These are phyloP conservation scores for Charanyca ferruginea DNA, from an alignment of 2,888 invertebrate genomes.

Conservation along the genomic window DNA sequence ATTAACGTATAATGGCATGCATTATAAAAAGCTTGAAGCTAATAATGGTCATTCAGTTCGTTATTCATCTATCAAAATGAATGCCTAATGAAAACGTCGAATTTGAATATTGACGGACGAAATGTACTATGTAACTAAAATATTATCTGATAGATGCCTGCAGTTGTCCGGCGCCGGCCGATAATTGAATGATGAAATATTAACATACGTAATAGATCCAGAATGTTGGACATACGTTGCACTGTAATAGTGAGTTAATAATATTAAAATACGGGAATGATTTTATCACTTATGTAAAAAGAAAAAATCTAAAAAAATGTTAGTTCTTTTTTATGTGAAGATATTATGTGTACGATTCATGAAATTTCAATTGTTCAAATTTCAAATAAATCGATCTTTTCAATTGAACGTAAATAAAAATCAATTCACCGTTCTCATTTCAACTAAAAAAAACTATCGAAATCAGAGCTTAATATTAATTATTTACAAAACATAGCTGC, in stretches of 20 bases:
- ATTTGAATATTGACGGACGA: conserved; percentile 84
- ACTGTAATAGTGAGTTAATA: conserved; percentile 20
- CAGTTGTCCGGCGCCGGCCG: conserved; percentile 67
- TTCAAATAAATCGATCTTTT: neutral
- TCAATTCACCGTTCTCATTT: too few species aligned
- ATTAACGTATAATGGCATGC: conserved; percentile 41
- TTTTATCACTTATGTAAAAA: neutral
- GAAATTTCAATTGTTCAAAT: neutral
- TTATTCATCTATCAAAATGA: conserved; percentile 82
- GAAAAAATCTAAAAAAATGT: too few species aligned
- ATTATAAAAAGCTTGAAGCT: conserved; percentile 56
- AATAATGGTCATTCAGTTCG: conserved; percentile 77
- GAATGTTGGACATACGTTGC: conserved; percentile 21
- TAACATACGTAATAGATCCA: conserved; percentile 74
- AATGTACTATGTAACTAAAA: conserved; percentile 80
- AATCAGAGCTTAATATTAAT: too few species aligned
- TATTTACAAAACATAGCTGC: too few species aligned
- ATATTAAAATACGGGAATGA: neutral
- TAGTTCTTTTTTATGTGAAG: too few species aligned
- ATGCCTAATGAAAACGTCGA: conserved; percentile 82
- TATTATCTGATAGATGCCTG: conserved; percentile 72
- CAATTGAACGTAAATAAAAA: too few species aligned
- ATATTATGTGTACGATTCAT: too few species aligned
- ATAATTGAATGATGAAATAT: conserved; percentile 81
- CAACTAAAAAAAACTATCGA: too few species aligned